A percentile compares a stretch with the other conserved stretches of the same genome.
phyloP scores from a whole-genome alignment of 2,888 invertebrate species.

The Hypena proboscidalis region DNA sequence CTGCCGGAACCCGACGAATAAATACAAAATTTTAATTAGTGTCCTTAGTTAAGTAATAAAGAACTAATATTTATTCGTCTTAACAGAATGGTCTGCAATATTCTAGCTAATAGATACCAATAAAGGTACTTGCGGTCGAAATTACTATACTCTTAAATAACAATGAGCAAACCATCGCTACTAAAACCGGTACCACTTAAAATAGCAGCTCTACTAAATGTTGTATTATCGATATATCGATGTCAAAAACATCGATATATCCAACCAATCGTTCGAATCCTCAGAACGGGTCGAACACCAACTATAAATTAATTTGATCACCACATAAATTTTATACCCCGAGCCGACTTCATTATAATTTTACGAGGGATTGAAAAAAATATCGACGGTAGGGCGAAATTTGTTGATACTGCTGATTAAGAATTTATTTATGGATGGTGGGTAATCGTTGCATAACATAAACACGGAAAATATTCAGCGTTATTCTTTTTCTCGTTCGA shows the following conservation, averaged over 20 bases:
- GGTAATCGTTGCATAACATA: neutral
- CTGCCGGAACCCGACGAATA: no score
- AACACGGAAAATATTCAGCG: neutral
- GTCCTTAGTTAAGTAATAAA: no score
- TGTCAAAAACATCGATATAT: conserved; percentile 32
- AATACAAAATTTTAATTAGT: no score
- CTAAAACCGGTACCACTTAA: conserved; percentile 15
- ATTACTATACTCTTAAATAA: conserved; percentile 10
- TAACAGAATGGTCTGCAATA: no score
- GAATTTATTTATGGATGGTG: neutral
- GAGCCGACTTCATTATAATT: conserved; percentile 36
- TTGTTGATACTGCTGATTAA: conserved; percentile 5
- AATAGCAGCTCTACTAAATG: conserved; percentile 31
- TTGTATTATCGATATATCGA: no score
- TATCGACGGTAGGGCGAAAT: conserved; percentile 8
- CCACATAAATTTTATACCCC: conserved; percentile 43
- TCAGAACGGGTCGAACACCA: conserved; percentile 21
- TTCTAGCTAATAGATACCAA: no score
- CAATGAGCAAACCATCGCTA: conserved; percentile 17
- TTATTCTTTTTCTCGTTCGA: no score
- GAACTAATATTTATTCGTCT: neutral
- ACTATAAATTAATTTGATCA: conserved; percentile 54
- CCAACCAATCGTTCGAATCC: conserved; percentile 26
- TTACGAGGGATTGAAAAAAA: conserved; percentile 31
- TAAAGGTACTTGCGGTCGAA: no score